Evolutionary conservation across 2,888 invertebrate species (phyloP).

Genomic region (Odontomyia ornata): DNA sequence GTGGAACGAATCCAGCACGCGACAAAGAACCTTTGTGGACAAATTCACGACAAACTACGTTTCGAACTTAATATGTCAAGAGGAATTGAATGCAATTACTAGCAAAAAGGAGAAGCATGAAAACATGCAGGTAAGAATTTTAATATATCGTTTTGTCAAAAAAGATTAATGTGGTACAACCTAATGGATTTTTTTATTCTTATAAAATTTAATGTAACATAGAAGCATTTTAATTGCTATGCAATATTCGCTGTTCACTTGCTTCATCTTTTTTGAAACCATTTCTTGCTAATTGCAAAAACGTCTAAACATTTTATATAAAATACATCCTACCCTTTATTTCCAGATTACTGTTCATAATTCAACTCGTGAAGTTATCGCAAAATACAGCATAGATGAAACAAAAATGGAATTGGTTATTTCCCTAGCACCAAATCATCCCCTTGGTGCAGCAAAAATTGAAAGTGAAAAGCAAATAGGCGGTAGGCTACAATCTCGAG

Average conservation of each 20-base stretch:
- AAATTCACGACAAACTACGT: slow-evolving; percentile 74
- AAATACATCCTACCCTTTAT: neutral
- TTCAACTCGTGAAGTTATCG: slow-evolving; percentile 79
- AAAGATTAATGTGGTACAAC: no score
- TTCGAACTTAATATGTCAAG: slow-evolving; percentile 72
- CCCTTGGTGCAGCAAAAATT: slow-evolving; percentile 79
- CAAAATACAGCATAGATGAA: slow-evolving; percentile 84
- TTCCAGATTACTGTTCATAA: slow-evolving; percentile 75
- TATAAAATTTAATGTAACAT: no score
- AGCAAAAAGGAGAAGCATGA: slow-evolving; percentile 68
- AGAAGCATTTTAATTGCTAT: no score
- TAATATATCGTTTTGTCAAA: no score
- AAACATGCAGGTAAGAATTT: slow-evolving; percentile 73
- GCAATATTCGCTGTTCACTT: no score
- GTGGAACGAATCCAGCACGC: slow-evolving; percentile 72
- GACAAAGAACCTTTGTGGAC: slow-evolving; percentile 67
- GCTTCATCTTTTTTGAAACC: no score
- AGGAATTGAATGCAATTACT: slow-evolving; percentile 71
- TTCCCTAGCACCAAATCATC: slow-evolving; percentile 82
- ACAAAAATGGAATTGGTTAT: slow-evolving; percentile 82
- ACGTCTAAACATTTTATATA: no score
- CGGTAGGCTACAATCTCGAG: slow-evolving; percentile 75
- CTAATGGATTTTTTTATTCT: no score
- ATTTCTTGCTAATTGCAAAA: no score
- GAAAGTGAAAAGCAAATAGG: slow-evolving; percentile 74